These are phyloP conservation scores for Novumbra hubbsi DNA, from an alignment of 2,797 vertebrate genomes.

Conservation along the genomic window DNA sequence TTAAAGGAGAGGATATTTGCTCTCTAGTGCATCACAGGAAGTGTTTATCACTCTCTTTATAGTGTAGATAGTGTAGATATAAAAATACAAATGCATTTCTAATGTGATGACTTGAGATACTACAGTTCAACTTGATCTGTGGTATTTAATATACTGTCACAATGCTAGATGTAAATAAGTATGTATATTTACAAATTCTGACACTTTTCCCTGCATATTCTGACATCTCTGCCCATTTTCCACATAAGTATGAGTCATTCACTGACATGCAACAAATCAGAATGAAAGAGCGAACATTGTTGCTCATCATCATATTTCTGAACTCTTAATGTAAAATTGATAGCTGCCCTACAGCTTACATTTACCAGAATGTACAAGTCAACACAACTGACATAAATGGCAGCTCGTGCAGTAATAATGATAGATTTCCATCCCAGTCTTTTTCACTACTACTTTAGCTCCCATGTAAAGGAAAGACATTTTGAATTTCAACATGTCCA, in stretches of 20 bases:
- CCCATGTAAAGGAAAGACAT: conserved; percentile 19
- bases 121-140: too few relatives aligned
- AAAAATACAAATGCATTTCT: too few relatives aligned
- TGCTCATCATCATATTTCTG: background rate
- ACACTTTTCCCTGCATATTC: background rate
- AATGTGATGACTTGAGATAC: too few relatives aligned
- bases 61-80: too few relatives aligned
- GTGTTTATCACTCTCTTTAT: background rate
- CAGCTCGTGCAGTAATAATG: too few relatives aligned
- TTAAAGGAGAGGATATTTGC: conserved; percentile 23
- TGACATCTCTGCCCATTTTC: background rate
- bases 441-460: conserved; percentile 20
- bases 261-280: background rate
- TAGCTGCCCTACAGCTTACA: background rate
- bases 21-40: background rate
- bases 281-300: background rate
- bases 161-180: too few relatives aligned
- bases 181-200: too few relatives aligned
- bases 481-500: too few relatives aligned
- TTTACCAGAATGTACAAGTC: background rate
- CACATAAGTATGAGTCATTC: background rate
- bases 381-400: too few relatives aligned
- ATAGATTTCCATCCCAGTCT: conserved; percentile 13
- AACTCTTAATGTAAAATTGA: background rate
- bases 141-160: too few relatives aligned